These are phyloP conservation scores for Takifugu rubripes DNA, from an alignment of 2,797 vertebrate genomes.

Conservation along the genomic window DNA sequence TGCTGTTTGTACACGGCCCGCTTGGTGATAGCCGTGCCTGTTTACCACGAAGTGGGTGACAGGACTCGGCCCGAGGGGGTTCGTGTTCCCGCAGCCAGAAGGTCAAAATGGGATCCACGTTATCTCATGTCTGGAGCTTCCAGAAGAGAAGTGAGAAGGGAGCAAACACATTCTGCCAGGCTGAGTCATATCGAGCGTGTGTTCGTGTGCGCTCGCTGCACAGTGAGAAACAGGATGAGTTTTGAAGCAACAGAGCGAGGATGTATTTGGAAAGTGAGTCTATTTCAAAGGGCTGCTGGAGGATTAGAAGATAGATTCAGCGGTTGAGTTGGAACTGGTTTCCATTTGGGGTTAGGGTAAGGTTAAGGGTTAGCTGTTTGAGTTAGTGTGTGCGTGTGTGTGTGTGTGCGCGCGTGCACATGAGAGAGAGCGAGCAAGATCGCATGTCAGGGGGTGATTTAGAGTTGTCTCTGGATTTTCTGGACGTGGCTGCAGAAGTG, in stretches of 20 bases:
- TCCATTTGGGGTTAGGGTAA: neutral
- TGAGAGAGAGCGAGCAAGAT: neutral
- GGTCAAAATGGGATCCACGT: slow-evolving; percentile 63
- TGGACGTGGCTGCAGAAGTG: neutral
- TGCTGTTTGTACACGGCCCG: slow-evolving; percentile 13
- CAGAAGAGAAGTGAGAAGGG: slow-evolving; percentile 57
- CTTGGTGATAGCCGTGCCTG: slow-evolving; percentile 24
- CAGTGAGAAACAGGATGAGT: neutral
- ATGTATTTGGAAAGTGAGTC: neutral
- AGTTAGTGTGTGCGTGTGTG: neutral
- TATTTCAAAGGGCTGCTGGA: neutral
- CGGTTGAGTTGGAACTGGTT: neutral
- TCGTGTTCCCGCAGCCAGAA: slow-evolving; percentile 57
- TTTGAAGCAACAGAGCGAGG: neutral
- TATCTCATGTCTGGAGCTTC: slow-evolving; percentile 71
- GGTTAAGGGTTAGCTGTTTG: neutral
- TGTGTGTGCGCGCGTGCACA: neutral
- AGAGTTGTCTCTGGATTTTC: slow-evolving; percentile 13
- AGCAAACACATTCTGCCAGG: slow-evolving; percentile 63
- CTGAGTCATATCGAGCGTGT: slow-evolving; percentile 59
- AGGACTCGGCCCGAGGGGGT: slow-evolving; percentile 34
- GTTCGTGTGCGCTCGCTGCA: slow-evolving; percentile 5
- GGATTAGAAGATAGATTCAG: neutral
- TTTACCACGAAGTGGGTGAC: slow-evolving; percentile 19
- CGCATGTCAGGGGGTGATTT: slow-evolving; percentile 6